A percentile compares a stretch with the other conserved stretches of the same genome.
These are phyloP conservation scores for Macrosiphum euphorbiae DNA, from an alignment of 2,888 invertebrate species.

Conservation along the genomic window DNA sequence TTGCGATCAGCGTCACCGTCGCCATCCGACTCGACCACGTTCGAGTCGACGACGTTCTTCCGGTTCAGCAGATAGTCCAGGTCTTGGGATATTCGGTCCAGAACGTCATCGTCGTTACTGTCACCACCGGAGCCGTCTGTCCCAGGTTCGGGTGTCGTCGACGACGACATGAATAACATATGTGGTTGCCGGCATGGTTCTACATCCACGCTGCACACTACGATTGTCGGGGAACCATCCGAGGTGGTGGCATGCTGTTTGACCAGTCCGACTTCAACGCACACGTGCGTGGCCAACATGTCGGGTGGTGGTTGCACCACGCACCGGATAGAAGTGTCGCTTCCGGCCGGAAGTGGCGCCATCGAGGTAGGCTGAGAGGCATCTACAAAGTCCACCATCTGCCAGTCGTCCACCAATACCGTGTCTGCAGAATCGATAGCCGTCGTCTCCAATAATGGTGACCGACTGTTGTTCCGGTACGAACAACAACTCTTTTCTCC, in stretches of 20 bases:
- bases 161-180: constrained; percentile 37
- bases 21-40: not conserved
- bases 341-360: not conserved
- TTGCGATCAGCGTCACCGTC: not conserved
- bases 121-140: constrained; percentile 69
- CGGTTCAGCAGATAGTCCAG: constrained; percentile 85
- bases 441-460: constrained; percentile 10
- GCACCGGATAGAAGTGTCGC: constrained; percentile 54
- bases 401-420: constrained; percentile 12
- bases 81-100: constrained; percentile 86
- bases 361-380: not conserved
- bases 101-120: constrained; percentile 71
- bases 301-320: constrained; percentile 70
- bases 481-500: not conserved
- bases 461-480: constrained; percentile 13
- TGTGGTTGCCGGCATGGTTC: constrained; percentile 68
- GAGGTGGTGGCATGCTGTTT: constrained; percentile 62
- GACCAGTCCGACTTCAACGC: constrained; percentile 74
- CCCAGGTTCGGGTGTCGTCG: constrained; percentile 67
- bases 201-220: constrained; percentile 70
- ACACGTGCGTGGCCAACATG: constrained; percentile 73
- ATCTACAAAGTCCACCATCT: constrained; percentile 21
- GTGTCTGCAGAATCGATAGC: not conserved
- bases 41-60: constrained; percentile 68
- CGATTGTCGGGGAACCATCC: constrained; percentile 67